phyloP scores from a whole-genome alignment of 2,888 invertebrate genomes.

The Volucella zonaria region DNA sequence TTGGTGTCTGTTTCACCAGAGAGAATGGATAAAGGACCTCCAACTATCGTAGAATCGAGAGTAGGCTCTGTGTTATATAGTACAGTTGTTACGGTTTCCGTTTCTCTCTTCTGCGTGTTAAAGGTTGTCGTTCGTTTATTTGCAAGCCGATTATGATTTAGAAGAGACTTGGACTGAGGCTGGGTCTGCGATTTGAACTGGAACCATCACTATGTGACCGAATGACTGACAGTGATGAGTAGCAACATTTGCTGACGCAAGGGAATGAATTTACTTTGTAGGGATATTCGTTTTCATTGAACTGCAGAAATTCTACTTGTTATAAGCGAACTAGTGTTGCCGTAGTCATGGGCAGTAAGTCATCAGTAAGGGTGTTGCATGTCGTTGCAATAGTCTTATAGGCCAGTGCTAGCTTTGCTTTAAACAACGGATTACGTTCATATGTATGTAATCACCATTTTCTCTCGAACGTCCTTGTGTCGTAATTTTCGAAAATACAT shows the following conservation, averaged over 20 bases:
- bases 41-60: not conserved
- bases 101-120: slow-evolving; percentile 20
- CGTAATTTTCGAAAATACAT: too few species aligned
- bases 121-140: slow-evolving; percentile 18
- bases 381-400: too few species aligned
- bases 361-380: too few species aligned
- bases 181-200: too few species aligned
- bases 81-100: slow-evolving; percentile 29
- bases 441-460: too few species aligned
- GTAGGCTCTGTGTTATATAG: not conserved
- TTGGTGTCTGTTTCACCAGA: not conserved
- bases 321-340: not conserved
- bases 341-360: too few species aligned
- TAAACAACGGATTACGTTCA: too few species aligned
- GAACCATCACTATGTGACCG: too few species aligned
- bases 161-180: slow-evolving; percentile 8
- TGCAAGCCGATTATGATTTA: slow-evolving; percentile 31
- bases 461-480: too few species aligned
- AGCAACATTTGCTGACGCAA: slow-evolving; percentile 17
- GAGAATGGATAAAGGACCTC: too few species aligned
- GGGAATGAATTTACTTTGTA: not conserved
- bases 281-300: slow-evolving; percentile 42
- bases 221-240: not conserved
- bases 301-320: slow-evolving; percentile 34
- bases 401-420: too few species aligned